Percentiles rank a stretch among this genome's conserved stretches.
These are phyloP conservation scores for Anser brachyrhynchus DNA, from an alignment of 2,113 vertebrate species.

Conservation along the genomic window DNA sequence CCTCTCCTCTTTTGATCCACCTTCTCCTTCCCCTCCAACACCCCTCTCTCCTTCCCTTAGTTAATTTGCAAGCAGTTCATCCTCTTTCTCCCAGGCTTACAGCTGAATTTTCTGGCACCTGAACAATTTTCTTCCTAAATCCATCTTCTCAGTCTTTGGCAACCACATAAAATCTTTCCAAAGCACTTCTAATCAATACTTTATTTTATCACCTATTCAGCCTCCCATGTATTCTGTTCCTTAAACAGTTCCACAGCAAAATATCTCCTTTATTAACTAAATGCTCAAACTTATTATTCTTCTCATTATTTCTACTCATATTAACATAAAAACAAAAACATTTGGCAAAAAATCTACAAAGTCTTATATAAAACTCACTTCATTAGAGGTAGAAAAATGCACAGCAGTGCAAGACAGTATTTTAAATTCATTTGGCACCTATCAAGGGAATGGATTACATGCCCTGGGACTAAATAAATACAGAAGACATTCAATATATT, in stretches of 20 bases:
- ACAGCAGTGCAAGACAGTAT: neutral
- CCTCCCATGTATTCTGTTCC: neutral
- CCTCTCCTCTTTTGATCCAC: neutral
- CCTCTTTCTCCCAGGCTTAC: neutral
- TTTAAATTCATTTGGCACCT: constrained; percentile 34
- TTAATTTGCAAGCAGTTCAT: neutral
- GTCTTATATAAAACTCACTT: neutral
- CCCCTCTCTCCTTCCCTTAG: neutral
- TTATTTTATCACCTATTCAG: neutral
- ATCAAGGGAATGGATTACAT: constrained; percentile 34
- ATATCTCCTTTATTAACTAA: neutral
- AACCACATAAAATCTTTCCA: neutral
- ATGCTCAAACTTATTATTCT: neutral
- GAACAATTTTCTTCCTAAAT: neutral
- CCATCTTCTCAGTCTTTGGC: neutral
- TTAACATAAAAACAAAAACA: neutral
- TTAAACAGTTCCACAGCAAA: neutral
- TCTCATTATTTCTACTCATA: neutral
- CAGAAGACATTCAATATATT: neutral
- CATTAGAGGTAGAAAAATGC: neutral
- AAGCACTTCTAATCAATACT: neutral
- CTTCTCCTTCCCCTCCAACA: neutral
- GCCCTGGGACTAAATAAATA: constrained; percentile 12
- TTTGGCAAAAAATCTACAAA: neutral
- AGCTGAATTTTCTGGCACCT: neutral